phyloP scores from a whole-genome alignment of 2,113 vertebrate genomes.

The Heteronetta atricapilla region DNA sequence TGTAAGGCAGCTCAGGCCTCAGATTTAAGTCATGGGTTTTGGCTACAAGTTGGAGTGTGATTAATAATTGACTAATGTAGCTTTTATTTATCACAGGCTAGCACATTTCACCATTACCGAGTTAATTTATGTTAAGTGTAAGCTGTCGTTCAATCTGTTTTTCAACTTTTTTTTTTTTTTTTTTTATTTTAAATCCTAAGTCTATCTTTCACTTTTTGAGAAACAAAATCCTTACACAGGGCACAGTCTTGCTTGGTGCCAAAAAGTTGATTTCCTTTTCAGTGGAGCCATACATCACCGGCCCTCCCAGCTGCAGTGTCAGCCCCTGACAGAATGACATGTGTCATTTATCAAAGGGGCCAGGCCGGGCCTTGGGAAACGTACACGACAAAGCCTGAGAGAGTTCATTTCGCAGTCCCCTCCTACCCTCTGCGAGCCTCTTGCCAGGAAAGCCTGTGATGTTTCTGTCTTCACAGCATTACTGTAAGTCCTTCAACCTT shows the following conservation, averaged over 20 bases:
- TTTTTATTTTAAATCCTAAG: conserved; percentile 72
- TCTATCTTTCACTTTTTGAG: conserved; percentile 86
- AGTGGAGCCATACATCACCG: conserved; percentile 95
- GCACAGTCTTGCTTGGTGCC: conserved; percentile 92
- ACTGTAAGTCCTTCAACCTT: conserved; percentile 85
- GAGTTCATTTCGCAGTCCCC: conserved; percentile 97
- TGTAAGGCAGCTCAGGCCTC: conserved; percentile 84
- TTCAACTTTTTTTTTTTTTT: conserved; percentile 71
- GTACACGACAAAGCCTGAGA: conserved; percentile 99
- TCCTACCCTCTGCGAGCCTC: conserved; percentile 87
- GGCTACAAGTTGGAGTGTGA: conserved; percentile 88
- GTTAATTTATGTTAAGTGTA: conserved; percentile 88
- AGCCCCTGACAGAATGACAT: conserved; percentile 99
- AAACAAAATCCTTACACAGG: conserved; percentile 91
- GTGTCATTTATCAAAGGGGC: conserved; percentile 99
- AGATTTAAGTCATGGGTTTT: conserved; percentile 86
- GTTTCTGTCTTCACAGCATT: conserved; percentile 88
- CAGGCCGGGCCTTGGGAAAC: conserved; percentile 98
- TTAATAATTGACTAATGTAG: conserved; percentile 90
- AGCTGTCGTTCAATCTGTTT: conserved; percentile 86
- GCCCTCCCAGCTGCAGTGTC: conserved; percentile 99
- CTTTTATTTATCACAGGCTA: conserved; percentile 88
- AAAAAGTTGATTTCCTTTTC: conserved; percentile 99
- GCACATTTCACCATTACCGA: conserved; percentile 84
- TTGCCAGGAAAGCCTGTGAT: conserved; percentile 94